Base-by-base conservation (phyloP, 2,113 vertebrate genomes). In the Forbesichthys papilliferus region DNA sequence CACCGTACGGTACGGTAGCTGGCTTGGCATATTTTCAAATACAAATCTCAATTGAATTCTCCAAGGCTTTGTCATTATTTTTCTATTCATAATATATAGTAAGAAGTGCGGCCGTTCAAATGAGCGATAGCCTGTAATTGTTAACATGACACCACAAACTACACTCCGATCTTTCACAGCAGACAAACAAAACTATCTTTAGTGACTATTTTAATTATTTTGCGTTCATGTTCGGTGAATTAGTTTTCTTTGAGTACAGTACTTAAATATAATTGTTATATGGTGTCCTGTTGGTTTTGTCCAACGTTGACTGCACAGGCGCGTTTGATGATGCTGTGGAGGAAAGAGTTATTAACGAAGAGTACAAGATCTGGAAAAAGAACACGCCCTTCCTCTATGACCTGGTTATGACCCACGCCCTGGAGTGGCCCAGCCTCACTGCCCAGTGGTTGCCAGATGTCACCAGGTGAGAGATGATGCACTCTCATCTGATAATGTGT, bases 281-380 rank as follows among this genome's bases (percentile, higher is more conserved):
- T 4, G 0, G 0, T 58, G 61, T 47, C 57, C 9, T 48, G 14
- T 20, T 77, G 0, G 71, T 14, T 73, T 66, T 64, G 9, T 1
- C 42, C 0, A 48, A 52, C 59, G 0, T 65, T 11, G 6, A 42
- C 62, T 36, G 61, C 11, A 71, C 84, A 98, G 96, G 95, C 89
- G 95, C 96, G 36, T 99, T 99, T 90, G 97, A 99, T 86, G 97
- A 99, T 77, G 97, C 97, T 0, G 98, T 98, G 79, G 97, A 98
- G 77, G 97, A 99, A 69, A 95, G 97, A 63, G 96, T 99, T 72
- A 98, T 99, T 79, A 98, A 99, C 52, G 96, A 98, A 78, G 97
- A 98, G 64, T 98, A 98, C 79, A 98, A 98, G 86, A 98, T 99
- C 86, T 98, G 96, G 97, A 99, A 98, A 86, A 99, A 98, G 88